Evolutionary conservation across 2,113 vertebrate species (phyloP).

Genomic region (Ciconia boyciana): DNA sequence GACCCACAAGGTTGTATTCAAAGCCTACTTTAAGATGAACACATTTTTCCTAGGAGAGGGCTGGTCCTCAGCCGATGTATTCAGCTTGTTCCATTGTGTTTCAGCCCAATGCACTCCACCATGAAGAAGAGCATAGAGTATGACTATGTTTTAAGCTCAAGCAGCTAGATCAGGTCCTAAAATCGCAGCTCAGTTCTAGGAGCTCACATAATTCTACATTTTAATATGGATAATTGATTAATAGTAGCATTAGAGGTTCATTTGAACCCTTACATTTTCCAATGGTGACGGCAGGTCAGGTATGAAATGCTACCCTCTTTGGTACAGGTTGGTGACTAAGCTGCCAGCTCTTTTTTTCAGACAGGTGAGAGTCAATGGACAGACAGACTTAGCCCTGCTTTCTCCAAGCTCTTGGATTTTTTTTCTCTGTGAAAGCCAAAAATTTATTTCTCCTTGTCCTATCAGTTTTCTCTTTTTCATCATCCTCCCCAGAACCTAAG

Average conservation of each 20-base stretch:
- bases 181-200: background rate
- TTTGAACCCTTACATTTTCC: background rate
- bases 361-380: background rate
- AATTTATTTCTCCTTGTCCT: background rate
- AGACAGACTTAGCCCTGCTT: background rate
- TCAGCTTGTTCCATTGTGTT: background rate
- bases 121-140: fast-evolving
- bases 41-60: background rate
- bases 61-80: background rate
- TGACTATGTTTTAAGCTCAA: background rate
- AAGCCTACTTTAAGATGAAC: background rate
- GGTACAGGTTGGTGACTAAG: background rate
- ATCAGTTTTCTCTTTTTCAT: background rate
- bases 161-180: background rate
- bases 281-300: background rate
- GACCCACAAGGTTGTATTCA: background rate
- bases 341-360: background rate
- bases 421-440: background rate
- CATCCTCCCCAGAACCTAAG: background rate
- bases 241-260: background rate
- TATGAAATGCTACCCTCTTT: background rate
- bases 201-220: background rate
- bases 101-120: background rate
- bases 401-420: background rate
- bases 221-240: background rate